Evolutionary conservation across 2,797 vertebrate genomes (phyloP).

Genomic region (Jordanella pulchra): DNA sequence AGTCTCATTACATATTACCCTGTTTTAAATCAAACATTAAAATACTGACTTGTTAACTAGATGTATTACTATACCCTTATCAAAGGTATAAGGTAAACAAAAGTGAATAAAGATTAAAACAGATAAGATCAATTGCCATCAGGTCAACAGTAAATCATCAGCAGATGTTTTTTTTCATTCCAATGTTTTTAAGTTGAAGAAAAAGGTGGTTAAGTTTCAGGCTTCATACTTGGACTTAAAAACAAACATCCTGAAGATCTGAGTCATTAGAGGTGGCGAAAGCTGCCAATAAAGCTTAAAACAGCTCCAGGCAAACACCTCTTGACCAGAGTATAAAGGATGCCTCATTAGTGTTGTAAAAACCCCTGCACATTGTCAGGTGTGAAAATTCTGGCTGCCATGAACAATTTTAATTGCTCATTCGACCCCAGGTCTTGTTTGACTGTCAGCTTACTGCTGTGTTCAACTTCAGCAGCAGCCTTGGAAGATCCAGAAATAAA

Average conservation of each 20-base stretch:
- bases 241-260: constrained; percentile 33
- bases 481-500: constrained; percentile 34
- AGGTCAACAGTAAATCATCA: constrained; percentile 9
- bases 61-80: background rate
- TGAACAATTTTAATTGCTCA: constrained; percentile 48
- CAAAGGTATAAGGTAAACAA: background rate
- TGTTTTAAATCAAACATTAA: background rate
- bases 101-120: constrained; percentile 2
- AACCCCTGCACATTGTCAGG: constrained; percentile 35
- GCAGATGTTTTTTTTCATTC: constrained; percentile 18
- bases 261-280: constrained; percentile 44
- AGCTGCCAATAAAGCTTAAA: constrained; percentile 42
- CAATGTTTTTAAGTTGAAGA: constrained; percentile 9
- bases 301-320: constrained; percentile 36
- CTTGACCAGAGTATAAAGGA: constrained; percentile 30
- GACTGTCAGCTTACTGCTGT: constrained; percentile 55
- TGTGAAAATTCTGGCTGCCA: constrained; percentile 39
- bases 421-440: constrained; percentile 45
- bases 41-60: background rate
- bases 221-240: constrained; percentile 19
- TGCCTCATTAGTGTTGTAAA: constrained; percentile 50
- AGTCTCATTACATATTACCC: too few relatives aligned
- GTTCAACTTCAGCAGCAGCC: constrained; percentile 37
- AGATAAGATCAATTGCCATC: constrained; percentile 1
- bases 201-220: constrained; percentile 18